These are phyloP conservation scores for Rhagonycha fulva DNA, from an alignment of 2,888 invertebrate species.

Conservation along the genomic window DNA sequence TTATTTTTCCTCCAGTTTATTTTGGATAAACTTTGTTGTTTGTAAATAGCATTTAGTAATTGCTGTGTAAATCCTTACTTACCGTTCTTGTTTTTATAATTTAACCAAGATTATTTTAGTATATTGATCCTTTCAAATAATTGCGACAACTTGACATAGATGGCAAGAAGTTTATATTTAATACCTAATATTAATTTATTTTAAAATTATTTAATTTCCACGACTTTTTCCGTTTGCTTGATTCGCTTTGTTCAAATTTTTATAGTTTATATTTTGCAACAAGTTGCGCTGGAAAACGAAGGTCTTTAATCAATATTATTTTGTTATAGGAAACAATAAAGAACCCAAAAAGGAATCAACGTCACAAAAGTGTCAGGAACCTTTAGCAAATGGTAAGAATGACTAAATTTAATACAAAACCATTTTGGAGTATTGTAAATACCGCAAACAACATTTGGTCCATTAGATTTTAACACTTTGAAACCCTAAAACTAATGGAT, in stretches of 20 bases:
- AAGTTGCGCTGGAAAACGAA: background rate
- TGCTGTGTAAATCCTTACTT: background rate
- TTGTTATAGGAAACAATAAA: conserved; percentile 72
- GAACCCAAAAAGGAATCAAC: conserved; percentile 69
- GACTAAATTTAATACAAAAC: background rate
- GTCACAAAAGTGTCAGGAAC: conserved; percentile 67
- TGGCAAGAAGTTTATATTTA: background rate
- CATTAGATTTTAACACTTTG: background rate
- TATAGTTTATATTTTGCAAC: background rate
- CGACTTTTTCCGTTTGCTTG: background rate
- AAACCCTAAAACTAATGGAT: background rate
- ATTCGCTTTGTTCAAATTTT: background rate
- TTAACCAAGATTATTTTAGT: background rate
- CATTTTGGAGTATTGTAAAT: background rate
- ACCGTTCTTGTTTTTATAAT: background rate
- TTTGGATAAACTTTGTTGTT: background rate
- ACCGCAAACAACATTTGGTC: background rate
- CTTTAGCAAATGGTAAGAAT: conserved; percentile 60
- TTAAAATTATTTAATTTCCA: background rate
- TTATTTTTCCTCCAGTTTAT: background rate
- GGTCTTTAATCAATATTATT: conserved; percentile 31
- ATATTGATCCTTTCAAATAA: background rate
- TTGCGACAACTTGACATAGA: background rate
- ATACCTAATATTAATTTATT: background rate
- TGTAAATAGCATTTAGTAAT: background rate